Percentiles rank a stretch among this genome's conserved stretches.
These are phyloP conservation scores for Hesperophylax magnus DNA, from an alignment of 1,140 invertebrate species.

Conservation along the genomic window DNA sequence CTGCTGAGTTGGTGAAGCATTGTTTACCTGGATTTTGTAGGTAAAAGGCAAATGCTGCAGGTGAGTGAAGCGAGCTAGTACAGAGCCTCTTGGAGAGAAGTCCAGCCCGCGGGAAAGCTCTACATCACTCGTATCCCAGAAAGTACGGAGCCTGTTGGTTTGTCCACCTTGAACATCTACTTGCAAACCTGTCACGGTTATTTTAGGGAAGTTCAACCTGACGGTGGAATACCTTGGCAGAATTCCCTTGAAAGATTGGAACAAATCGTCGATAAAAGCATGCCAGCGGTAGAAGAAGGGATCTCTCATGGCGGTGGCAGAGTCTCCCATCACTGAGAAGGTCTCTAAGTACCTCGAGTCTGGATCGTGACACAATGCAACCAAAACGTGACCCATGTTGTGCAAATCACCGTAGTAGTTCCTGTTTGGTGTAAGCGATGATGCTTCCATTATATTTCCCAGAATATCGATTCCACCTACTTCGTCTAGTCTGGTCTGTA, in stretches of 20 bases:
- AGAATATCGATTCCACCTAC: constrained; percentile 83
- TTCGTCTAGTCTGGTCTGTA: constrained; percentile 73
- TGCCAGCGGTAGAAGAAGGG: constrained; percentile 91
- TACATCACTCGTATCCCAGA: constrained; percentile 83
- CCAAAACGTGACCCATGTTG: constrained; percentile 77
- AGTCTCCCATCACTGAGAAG: constrained; percentile 77
- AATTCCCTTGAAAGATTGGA: constrained; percentile 81
- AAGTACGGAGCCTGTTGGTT: constrained; percentile 75
- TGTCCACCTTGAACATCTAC: constrained; percentile 66
- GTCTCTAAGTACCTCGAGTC: constrained; percentile 69
- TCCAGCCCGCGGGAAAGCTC: constrained; percentile 83
- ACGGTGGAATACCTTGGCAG: constrained; percentile 73
- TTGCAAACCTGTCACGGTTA: constrained; percentile 72
- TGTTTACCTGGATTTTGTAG: constrained; percentile 77
- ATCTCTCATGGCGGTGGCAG: constrained; percentile 85
- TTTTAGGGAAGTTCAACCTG: constrained; percentile 73
- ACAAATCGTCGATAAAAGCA: constrained; percentile 83
- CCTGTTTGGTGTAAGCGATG: constrained; percentile 78
- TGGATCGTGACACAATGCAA: constrained; percentile 81
- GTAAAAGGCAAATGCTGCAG: constrained; percentile 80
- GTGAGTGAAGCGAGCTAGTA: constrained; percentile 80
- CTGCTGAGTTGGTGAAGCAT: constrained; percentile 63
- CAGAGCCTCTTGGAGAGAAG: constrained; percentile 79
- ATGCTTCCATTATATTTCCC: constrained; percentile 85
- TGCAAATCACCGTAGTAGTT: constrained; percentile 81